Percentiles rank a stretch among this genome's conserved stretches.
phyloP scores from a whole-genome alignment of 30 jellyfish, hydroid and myxozoan species.

The Turritopsis dohrnii region DNA sequence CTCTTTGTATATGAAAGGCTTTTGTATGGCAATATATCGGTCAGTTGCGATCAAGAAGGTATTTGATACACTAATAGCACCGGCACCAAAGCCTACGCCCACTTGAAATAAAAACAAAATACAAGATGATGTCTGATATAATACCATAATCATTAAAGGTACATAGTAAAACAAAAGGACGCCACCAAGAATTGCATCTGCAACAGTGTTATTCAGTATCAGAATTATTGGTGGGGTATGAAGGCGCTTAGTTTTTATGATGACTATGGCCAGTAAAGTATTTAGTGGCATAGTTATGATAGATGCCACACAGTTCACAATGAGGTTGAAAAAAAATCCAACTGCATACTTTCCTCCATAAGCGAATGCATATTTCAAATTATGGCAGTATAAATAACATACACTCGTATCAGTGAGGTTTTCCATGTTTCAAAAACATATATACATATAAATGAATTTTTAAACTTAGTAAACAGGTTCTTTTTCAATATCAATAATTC shows the following conservation, averaged over 20 bases:
- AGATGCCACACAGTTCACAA: not conserved
- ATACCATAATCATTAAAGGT: not conserved
- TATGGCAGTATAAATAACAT: not conserved
- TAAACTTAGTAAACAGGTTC: too few species aligned
- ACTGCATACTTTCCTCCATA: not conserved
- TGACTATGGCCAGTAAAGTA: not conserved
- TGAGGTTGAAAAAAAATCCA: not conserved
- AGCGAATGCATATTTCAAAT: not conserved
- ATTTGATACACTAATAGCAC: not conserved
- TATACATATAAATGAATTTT: too few species aligned
- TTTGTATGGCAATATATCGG: not conserved
- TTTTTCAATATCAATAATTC: too few species aligned
- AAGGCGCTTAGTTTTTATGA: not conserved
- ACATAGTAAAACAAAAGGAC: not conserved
- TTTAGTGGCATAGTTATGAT: not conserved
- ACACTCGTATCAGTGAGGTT: not conserved
- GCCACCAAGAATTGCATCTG: not conserved
- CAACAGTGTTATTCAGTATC: not conserved
- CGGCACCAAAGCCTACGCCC: not conserved
- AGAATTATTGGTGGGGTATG: not conserved
- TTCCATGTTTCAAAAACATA: too few species aligned
- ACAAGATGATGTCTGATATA: not conserved
- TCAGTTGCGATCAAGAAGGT: not conserved
- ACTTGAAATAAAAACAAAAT: not conserved
- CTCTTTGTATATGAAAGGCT: not conserved